Evolutionary conservation across 2,797 vertebrate species (phyloP).

Genomic region (Ciconia nigra): DNA sequence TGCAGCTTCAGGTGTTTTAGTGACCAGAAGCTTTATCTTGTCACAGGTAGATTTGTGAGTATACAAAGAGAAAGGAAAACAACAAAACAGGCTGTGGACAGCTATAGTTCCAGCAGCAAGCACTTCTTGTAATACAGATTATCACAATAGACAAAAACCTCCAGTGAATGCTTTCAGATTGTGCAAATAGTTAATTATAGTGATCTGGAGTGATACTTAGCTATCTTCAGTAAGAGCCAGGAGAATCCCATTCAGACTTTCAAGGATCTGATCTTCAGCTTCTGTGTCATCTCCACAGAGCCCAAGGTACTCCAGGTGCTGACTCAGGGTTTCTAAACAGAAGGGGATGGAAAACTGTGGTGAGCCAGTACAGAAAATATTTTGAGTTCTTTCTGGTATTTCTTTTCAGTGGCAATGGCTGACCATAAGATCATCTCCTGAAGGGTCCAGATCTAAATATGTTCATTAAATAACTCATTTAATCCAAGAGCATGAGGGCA

Average conservation of each 20-base stretch:
- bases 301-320: slow-evolving; percentile 59
- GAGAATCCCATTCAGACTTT: slow-evolving; percentile 64
- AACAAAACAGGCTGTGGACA: neutral
- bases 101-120: neutral
- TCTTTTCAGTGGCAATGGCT: neutral
- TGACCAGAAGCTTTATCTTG: neutral
- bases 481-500: neutral
- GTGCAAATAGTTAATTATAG: neutral
- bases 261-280: slow-evolving; percentile 54
- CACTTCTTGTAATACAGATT: neutral
- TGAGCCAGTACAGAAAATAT: neutral
- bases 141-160: neutral
- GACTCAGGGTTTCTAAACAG: slow-evolving; percentile 54
- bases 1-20: neutral
- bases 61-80: neutral
- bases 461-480: neutral
- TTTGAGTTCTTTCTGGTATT: neutral
- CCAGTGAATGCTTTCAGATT: neutral
- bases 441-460: neutral
- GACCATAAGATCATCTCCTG: neutral
- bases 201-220: slow-evolving; percentile 61
- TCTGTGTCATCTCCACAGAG: slow-evolving; percentile 13
- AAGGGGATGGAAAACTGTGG: neutral
- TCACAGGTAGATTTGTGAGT: neutral
- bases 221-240: slow-evolving; percentile 68